These are phyloP conservation scores for Nesogale talazaci DNA, from an alignment of 2,113 vertebrate genomes.

Conservation along the genomic window DNA sequence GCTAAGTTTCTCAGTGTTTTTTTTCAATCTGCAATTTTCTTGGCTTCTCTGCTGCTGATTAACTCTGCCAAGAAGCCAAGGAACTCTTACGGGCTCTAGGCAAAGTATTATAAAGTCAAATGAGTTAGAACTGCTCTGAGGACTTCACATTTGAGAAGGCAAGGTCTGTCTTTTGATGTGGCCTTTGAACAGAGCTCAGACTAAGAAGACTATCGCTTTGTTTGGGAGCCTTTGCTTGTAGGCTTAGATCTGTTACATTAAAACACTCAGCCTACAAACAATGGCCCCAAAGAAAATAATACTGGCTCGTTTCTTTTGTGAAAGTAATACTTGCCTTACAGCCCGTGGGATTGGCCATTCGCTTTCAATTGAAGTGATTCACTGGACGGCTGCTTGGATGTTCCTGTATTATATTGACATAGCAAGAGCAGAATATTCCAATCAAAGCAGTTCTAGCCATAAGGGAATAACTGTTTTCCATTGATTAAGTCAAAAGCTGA, in stretches of 20 bases:
- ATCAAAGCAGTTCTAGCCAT: slow-evolving; percentile 30
- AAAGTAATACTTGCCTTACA: slow-evolving; percentile 63
- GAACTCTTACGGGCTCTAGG: neutral
- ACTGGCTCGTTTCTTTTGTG: slow-evolving; percentile 48
- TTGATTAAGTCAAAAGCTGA: slow-evolving; percentile 57
- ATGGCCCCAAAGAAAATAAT: slow-evolving; percentile 71
- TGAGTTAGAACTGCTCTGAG: slow-evolving; percentile 57
- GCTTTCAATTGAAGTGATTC: slow-evolving; percentile 64
- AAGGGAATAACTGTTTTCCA: slow-evolving; percentile 57
- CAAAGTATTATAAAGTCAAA: slow-evolving; percentile 73
- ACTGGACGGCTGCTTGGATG: neutral
- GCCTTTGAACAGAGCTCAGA: slow-evolving; percentile 58
- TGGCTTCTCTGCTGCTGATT: slow-evolving; percentile 2
- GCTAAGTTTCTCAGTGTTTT: neutral
- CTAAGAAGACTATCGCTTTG: slow-evolving; percentile 55
- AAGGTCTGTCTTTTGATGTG: slow-evolving; percentile 65
- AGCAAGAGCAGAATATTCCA: slow-evolving; percentile 53
- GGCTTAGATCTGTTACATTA: slow-evolving; percentile 68
- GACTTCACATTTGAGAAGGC: slow-evolving; percentile 65
- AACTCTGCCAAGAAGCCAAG: slow-evolving; percentile 25
- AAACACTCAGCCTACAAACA: slow-evolving; percentile 67
- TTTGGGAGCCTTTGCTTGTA: slow-evolving; percentile 59
- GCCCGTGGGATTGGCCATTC: slow-evolving; percentile 30
- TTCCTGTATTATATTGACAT: slow-evolving; percentile 2
- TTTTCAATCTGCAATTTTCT: neutral